phyloP scores from a whole-genome alignment of 2,113 vertebrate genomes.

The Sus scrofa region T2T-Sscrofa CM000826.6:83154001-83154500 shows the following conservation, averaged over 20 bases:
- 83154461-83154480: background rate
- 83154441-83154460: background rate
- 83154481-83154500: background rate
- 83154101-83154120: background rate
- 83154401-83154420: background rate
- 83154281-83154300: background rate
- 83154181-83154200: background rate
- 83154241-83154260: background rate
- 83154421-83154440: background rate
- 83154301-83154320: background rate
- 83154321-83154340: background rate
- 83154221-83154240: too few species aligned
- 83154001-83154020: background rate
- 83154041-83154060: background rate
- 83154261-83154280: background rate
- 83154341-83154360: background rate
- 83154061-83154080: background rate
- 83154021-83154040: background rate
- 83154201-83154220: background rate
- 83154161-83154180: background rate
- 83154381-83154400: background rate
- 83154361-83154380: background rate
- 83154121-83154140: background rate
- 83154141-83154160: background rate
- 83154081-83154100: background rate